Base-by-base conservation (phyloP, 92 coral and sea anemone species). In the Anthopleura xanthogrammica region DNA sequence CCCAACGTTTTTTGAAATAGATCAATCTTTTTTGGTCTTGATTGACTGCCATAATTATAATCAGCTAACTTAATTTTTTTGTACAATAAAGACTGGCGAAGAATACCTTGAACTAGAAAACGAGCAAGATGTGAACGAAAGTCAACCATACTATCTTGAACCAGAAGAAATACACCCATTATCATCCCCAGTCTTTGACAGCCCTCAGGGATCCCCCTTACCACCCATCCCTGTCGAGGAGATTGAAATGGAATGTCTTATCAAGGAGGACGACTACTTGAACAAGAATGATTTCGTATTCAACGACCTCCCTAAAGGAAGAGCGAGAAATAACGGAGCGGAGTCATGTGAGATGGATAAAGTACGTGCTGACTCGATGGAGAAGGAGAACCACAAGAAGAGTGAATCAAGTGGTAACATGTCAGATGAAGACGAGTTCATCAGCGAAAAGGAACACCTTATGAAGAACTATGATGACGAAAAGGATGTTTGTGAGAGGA, bases 171-270 rank as follows among this genome's bases (percentile, higher is more conserved):
- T 85, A 16, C 73, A 60, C 86, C 81, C 88, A n/a, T 81, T 80
- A 42, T 74, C 52, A 11, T 79, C 90, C 20, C 92, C 89, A 0
- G 90, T 85, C 17, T 83, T 90, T 5, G 90, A 85, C 80, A 84
- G 85, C 36, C 70, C 70, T 10, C 87, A 81, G 60, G 79, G 83
- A 79, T 86, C 75, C 11, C 92, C 92, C 75, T 89, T 94, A 23
- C 98, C 98, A 48, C 95, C 98, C 80, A 83, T 94, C 88, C 98
- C 98, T 55, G 40, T 29, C 12, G 98, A 91, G 23, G 92, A 84
- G 41, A 89, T 91, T 41, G 98, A 94, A 41, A 52, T 94, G 77
- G 86, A 89, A 22, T 86, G 88, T 29, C 80, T 90, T 39, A 88
- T 85, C 12, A 79, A 46, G 36, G 70, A 75, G 23, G 74, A 71